Percentiles rank a stretch among this genome's conserved stretches.
Conservation (phyloP, 1,140 invertebrate genomes). For the Euwallacea similis region DNA sequence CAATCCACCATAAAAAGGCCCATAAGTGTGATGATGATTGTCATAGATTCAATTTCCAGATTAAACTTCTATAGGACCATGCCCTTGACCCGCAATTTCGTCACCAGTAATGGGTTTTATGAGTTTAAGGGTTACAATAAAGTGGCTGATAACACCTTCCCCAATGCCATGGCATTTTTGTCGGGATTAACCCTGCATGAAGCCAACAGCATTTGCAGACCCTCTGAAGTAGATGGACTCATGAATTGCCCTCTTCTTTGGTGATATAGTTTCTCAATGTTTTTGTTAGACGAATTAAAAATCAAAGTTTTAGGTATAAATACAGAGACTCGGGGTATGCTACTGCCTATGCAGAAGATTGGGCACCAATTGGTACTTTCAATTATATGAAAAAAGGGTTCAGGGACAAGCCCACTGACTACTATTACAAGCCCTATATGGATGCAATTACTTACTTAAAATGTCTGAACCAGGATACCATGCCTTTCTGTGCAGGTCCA, state of each 20-base stretch:
- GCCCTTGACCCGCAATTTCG: conserved; percentile 69
- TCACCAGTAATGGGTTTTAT: conserved; percentile 59
- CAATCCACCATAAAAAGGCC: conserved; percentile 40
- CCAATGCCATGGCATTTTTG: conserved; percentile 77
- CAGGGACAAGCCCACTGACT: conserved; percentile 70
- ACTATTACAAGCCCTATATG: conserved; percentile 73
- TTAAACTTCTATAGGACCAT: conserved; percentile 77
- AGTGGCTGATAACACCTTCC: conserved; percentile 79
- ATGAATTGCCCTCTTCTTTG: conserved; percentile 66
- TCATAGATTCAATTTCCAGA: conserved; percentile 81
- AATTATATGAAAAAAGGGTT: conserved; percentile 70
- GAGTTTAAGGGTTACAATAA: conserved; percentile 67
- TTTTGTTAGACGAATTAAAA: not conserved
- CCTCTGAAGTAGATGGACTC: conserved; percentile 55
- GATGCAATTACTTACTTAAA: conserved; percentile 60
- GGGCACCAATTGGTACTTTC: conserved; percentile 62
- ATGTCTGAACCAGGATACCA: conserved; percentile 48
- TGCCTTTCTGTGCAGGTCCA: conserved; percentile 61
- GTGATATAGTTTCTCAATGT: conserved; percentile 41
- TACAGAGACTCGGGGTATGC: conserved; percentile 63
- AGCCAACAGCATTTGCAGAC: conserved; percentile 58
- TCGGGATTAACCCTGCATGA: conserved; percentile 63
- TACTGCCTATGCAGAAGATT: conserved; percentile 69
- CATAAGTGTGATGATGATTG: conserved; percentile 73
- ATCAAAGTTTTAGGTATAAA: conserved; percentile 49